phyloP scores from a whole-genome alignment of 2,888 invertebrate species.

The Aphodius sticticus region DNA sequence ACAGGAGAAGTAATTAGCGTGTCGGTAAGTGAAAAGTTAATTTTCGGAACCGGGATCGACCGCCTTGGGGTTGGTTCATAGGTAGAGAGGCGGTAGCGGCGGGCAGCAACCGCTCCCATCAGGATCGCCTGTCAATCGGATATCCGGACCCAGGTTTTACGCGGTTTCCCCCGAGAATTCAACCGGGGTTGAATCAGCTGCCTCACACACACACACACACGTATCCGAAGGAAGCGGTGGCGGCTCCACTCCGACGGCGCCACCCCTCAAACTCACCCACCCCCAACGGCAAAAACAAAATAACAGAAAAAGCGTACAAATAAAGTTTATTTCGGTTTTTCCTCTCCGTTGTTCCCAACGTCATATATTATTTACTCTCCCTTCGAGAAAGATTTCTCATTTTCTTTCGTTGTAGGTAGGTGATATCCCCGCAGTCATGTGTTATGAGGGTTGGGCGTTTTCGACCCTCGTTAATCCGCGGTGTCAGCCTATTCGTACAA shows the following conservation, averaged over 20 bases:
- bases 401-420: conserved; percentile 7
- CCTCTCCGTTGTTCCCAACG: conserved; percentile 19
- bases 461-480: not conserved
- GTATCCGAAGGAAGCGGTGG: conserved; percentile 7
- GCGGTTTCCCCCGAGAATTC: conserved; percentile 48
- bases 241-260: conserved; percentile 24
- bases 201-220: conserved; percentile 31
- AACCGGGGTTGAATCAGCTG: conserved; percentile 49
- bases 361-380: conserved; percentile 37
- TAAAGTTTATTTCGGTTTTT: conserved; percentile 36
- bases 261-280: conserved; percentile 15
- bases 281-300: conserved; percentile 23
- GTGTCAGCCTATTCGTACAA: not conserved
- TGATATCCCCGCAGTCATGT: not conserved
- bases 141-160: conserved; percentile 51
- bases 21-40: conserved; percentile 41
- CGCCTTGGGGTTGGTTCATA: conserved; percentile 31
- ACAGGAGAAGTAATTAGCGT: conserved; percentile 38
- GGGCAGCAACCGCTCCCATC: conserved; percentile 37
- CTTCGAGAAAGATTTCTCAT: conserved; percentile 19
- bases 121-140: conserved; percentile 51
- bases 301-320: conserved; percentile 33
- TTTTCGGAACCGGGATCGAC: conserved; percentile 36
- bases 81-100: conserved; percentile 26
- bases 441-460: conserved; percentile 4